A percentile compares a stretch with the other conserved stretches of the same genome.
Evolutionary conservation across 2,888 invertebrate genomes (phyloP).

Genomic region (Hydroisotoma schaefferi): DNA sequence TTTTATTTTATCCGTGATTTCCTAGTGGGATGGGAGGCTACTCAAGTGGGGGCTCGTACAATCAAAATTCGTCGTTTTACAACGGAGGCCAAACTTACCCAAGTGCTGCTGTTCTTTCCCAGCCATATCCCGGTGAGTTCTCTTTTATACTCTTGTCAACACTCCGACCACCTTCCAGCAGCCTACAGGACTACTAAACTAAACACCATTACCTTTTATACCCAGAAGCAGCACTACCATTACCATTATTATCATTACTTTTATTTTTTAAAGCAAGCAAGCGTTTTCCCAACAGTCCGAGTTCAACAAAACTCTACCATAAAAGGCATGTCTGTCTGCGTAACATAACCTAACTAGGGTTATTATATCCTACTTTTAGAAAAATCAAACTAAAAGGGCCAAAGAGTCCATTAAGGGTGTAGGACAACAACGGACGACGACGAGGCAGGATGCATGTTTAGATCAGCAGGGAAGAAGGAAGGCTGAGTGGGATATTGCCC

Average conservation of each 20-base stretch:
- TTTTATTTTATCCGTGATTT: constrained; percentile 17
- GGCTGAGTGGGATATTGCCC: neutral
- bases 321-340: neutral
- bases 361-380: too few relatives aligned
- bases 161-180: constrained; percentile 30
- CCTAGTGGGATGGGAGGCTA: constrained; percentile 45
- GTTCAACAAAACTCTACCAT: neutral
- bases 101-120: constrained; percentile 47
- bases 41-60: constrained; percentile 46
- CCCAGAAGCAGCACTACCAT: too few relatives aligned
- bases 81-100: constrained; percentile 47
- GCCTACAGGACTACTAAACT: neutral
- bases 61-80: constrained; percentile 45
- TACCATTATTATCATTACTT: neutral
- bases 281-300: constrained; percentile 1
- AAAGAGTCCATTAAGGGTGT: too few relatives aligned
- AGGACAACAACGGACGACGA: too few relatives aligned
- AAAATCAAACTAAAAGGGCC: too few relatives aligned
- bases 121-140: constrained; percentile 46
- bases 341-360: too few relatives aligned
- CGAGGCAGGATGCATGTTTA: constrained; percentile 6
- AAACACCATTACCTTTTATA: neutral
- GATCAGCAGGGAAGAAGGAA: neutral
- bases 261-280: neutral
- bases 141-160: constrained; percentile 37